Percentiles rank a stretch among this genome's conserved stretches.
phyloP scores from a whole-genome alignment of 2,797 vertebrate genomes.

The Hybognathus amarus region DNA sequence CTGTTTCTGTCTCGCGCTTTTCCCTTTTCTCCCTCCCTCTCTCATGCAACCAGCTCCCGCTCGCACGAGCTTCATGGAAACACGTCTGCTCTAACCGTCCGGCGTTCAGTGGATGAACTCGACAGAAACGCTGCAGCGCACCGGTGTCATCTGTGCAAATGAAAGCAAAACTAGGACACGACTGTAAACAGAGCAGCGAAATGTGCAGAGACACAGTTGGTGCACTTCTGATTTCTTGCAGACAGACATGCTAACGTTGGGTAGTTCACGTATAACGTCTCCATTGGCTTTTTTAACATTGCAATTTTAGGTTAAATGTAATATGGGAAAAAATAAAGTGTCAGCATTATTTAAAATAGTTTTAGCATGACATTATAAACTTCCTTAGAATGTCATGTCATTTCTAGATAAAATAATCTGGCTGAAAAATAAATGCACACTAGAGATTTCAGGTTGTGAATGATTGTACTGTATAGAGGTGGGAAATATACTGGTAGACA shows the following conservation, averaged over 20 bases:
- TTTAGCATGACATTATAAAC: not conserved
- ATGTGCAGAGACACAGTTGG: not conserved
- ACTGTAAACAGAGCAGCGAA: slow-evolving; percentile 7
- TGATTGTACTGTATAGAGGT: not conserved
- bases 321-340: not conserved
- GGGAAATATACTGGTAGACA: not conserved
- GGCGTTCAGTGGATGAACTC: slow-evolving; percentile 16
- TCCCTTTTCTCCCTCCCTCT: slow-evolving; percentile 40
- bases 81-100: slow-evolving; percentile 34
- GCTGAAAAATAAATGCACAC: not conserved
- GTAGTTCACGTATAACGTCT: not conserved
- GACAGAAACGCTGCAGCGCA: slow-evolving; percentile 19
- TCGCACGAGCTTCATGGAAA: slow-evolving; percentile 45
- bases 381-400: not conserved
- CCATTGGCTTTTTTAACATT: too few relatives aligned
- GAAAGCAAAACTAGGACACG: slow-evolving; percentile 42
- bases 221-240: slow-evolving; percentile 16
- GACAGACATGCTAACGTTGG: not conserved
- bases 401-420: not conserved
- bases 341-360: not conserved
- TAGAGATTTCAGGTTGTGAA: not conserved
- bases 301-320: not conserved
- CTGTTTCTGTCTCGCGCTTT: slow-evolving; percentile 49
- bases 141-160: slow-evolving; percentile 37
- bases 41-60: slow-evolving; percentile 34